Conservation (phyloP, 2,113 vertebrate species). For the Microtus pennsylvanicus region DNA sequence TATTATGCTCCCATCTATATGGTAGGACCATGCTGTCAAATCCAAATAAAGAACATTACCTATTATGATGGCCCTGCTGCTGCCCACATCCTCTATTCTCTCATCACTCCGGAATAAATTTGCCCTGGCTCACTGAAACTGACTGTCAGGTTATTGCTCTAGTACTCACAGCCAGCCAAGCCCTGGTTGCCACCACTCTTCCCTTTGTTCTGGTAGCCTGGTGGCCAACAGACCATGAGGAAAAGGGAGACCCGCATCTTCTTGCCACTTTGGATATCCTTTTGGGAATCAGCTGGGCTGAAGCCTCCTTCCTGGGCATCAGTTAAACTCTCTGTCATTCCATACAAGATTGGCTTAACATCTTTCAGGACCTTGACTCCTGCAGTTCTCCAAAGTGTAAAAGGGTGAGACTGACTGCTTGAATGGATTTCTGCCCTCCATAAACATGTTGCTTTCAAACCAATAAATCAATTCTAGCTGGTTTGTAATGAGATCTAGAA, state of each 20-base stretch:
- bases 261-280: background rate
- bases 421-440: background rate
- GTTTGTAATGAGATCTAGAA: background rate
- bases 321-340: background rate
- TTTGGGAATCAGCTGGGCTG: background rate
- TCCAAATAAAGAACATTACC: background rate
- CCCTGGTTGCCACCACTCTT: background rate
- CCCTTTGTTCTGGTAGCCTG: background rate
- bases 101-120: background rate
- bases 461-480: background rate
- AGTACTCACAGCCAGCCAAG: background rate
- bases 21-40: background rate
- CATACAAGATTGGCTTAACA: background rate
- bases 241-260: background rate
- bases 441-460: background rate
- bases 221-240: no score
- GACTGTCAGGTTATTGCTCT: background rate
- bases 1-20: no score
- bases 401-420: background rate
- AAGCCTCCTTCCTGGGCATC: background rate
- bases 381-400: background rate
- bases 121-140: background rate
- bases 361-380: background rate
- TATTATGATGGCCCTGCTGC: background rate
- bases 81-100: background rate